Base-by-base conservation (phyloP, 1,140 invertebrate genomes). In the Campoletis sonorensis region DNA sequence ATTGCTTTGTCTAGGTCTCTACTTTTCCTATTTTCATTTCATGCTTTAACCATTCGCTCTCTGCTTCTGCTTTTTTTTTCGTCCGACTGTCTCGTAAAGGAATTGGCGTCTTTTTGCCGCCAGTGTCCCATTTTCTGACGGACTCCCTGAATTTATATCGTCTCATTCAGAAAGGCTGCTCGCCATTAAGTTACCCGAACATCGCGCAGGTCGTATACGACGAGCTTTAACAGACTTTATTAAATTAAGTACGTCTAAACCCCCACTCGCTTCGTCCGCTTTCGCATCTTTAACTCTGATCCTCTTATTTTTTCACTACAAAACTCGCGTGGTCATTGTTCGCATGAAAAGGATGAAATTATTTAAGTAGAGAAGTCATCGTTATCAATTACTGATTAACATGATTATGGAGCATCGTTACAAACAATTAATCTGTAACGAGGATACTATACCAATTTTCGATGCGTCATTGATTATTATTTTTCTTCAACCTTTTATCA, bases 71-170 rank as follows among this genome's bases (percentile, higher is more conserved):
- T 58, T 23, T 58, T 23, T 58, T 21, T 23, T 58, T 23, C 11
- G 10, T 58, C 21, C 4, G 5, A 58, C 54, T 58, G 1, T 58
- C 8, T 13, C 11, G 40, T 13, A 13, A 45, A 58, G 54, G 18
- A 58, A 58, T 45, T 58, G 23, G 23, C 61, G 61, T 67, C 61
- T 67, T 23, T 64, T 64, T 4, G 61, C 0, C 11, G 61, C 61
- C 61, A 67, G 61, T 27, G 1, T 3, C 61, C 61, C 13, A 27
- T 27, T 23, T 27, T 26, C 26, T 27, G 61, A 67, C 21, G 21
- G 23, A 67, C 7, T 27, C 15, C 61, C 61, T 67, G 61, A 58
- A 67, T 27, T 67, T 67, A 67, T 27, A 67, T 67, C 23, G 61
- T 13, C 61, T 26, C 61, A 30, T 67, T 27, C 21, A 67, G 23